Evolutionary conservation across 2,797 vertebrate genomes (phyloP).

Genomic region (Salarias fasciatus): DNA sequence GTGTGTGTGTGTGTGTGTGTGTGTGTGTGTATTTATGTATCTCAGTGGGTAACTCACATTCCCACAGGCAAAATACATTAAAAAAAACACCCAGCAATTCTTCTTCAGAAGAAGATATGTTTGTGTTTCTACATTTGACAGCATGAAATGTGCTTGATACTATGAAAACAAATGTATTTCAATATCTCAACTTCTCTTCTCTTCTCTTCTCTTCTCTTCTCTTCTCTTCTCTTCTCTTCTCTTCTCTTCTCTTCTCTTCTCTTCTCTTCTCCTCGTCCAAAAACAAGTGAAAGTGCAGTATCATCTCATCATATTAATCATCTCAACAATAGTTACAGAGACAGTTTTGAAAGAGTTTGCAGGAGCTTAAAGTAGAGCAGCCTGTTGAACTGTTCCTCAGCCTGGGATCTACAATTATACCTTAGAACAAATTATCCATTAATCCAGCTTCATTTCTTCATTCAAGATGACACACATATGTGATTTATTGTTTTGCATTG

Average conservation of each 20-base stretch:
- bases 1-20: background rate
- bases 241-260: background rate
- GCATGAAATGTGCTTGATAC: slow-evolving; percentile 21
- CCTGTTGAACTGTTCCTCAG: slow-evolving; percentile 33
- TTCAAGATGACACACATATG: slow-evolving; percentile 5
- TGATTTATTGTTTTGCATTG: no score
- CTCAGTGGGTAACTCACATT: slow-evolving; percentile 24
- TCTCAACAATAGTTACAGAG: slow-evolving; percentile 9
- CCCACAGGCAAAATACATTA: slow-evolving; percentile 39
- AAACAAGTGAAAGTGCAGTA: background rate
- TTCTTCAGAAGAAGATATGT: slow-evolving; percentile 22
- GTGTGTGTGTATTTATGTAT: slow-evolving; percentile 17
- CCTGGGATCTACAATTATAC: slow-evolving; percentile 42
- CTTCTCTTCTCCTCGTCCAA: background rate
- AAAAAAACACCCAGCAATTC: no score
- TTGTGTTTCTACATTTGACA: slow-evolving; percentile 8
- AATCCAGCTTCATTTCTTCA: slow-evolving; percentile 31
- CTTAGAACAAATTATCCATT: slow-evolving; percentile 31
- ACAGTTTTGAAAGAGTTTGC: slow-evolving; percentile 22
- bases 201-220: background rate
- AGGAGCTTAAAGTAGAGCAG: slow-evolving; percentile 30
- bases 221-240: background rate
- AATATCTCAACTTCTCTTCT: background rate
- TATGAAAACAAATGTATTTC: slow-evolving; percentile 14
- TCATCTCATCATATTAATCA: no score